Percentiles rank a stretch among this genome's conserved stretches.
phyloP scores from a whole-genome alignment of 2,113 vertebrate species.

The Menura novaehollandiae region DNA sequence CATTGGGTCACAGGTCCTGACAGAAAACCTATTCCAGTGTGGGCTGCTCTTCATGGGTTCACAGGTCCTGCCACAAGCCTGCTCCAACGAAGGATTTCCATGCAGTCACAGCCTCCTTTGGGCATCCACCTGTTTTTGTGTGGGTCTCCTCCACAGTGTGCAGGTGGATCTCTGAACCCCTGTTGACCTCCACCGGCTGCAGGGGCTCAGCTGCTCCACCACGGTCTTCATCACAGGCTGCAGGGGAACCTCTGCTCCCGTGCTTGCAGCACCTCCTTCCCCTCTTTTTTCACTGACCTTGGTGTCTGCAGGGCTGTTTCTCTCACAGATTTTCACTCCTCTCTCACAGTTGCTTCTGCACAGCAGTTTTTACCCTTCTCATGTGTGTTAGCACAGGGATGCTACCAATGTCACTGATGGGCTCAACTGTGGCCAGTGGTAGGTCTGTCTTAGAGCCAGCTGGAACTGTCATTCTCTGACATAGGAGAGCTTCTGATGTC shows the following conservation, averaged over 20 bases:
- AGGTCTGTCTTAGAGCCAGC: not conserved
- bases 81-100: not conserved
- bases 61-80: not conserved
- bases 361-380: not conserved
- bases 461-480: not conserved
- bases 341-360: not conserved
- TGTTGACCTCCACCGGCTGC: fast-evolving
- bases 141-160: not conserved
- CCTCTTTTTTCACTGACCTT: not conserved
- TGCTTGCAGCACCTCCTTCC: fast-evolving
- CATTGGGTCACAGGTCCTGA: not conserved
- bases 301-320: not conserved
- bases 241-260: not conserved
- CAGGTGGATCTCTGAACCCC: not conserved
- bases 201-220: not conserved
- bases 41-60: not conserved
- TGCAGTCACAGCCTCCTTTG: not conserved
- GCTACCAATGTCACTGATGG: no score
- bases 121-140: fast-evolving
- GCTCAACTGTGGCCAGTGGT: not conserved
- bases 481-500: not conserved
- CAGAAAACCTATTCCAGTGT: not conserved
- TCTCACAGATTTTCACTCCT: not conserved
- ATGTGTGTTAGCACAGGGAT: not conserved
- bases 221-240: fast-evolving